Conservation (phyloP, 2,113 vertebrate species). For the Microcebus tavaratra region DNA sequence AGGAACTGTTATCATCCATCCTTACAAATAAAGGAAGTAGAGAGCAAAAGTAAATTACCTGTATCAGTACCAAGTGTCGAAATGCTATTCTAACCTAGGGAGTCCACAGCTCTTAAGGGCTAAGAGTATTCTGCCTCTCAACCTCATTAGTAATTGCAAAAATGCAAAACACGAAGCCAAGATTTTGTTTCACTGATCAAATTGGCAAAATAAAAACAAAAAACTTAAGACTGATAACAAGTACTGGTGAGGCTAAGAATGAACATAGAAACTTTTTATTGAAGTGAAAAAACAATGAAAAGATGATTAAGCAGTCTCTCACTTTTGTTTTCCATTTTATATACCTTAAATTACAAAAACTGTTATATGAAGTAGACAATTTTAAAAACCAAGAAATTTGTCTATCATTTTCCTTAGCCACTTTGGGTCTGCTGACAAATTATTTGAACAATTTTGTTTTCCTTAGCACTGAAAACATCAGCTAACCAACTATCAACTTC, state of each 20-base stretch:
- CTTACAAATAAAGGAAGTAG: not conserved
- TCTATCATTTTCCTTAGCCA: not conserved
- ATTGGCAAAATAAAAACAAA: not conserved
- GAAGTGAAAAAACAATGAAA: slow-evolving; percentile 14
- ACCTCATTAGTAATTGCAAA: not conserved
- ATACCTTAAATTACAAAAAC: not conserved
- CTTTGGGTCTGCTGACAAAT: slow-evolving; percentile 2
- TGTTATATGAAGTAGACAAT: not conserved
- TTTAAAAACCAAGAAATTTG: not conserved
- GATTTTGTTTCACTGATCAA: slow-evolving; percentile 34
- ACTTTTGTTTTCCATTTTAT: slow-evolving; percentile 22
- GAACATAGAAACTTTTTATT: not conserved
- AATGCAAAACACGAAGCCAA: not conserved
- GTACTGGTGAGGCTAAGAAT: not conserved
- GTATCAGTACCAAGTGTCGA: not conserved
- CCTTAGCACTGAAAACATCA: not conserved
- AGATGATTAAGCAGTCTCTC: not conserved
- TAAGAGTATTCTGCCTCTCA: not conserved
- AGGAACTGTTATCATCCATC: not conserved
- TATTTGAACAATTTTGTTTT: not conserved
- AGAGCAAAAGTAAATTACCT: not conserved
- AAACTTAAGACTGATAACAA: not conserved
- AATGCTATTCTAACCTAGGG: not conserved
- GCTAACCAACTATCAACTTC: not conserved
- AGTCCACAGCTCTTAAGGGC: not conserved